Percentiles rank a stretch among this genome's conserved stretches.
Conservation (phyloP, 2,888 invertebrate species). For the Holacanthella duospinosa region DNA sequence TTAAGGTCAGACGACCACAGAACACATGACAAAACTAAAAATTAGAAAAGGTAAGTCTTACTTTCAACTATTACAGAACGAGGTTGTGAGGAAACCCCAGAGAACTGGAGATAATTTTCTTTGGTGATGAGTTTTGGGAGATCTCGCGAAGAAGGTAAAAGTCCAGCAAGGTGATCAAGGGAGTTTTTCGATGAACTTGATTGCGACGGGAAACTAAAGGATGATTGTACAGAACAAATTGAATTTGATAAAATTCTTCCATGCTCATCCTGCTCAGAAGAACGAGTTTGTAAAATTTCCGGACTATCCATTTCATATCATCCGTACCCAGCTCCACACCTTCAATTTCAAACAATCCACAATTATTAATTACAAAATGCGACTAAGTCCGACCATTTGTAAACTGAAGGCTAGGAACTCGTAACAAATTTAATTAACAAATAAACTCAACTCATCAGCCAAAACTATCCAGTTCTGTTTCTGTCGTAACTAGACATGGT, state of each 20-base stretch:
- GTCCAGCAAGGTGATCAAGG: neutral
- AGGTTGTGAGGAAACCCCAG: neutral
- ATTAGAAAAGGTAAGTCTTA: neutral
- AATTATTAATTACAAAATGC: neutral
- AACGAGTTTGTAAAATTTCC: neutral
- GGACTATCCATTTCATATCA: neutral
- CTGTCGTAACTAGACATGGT: no score
- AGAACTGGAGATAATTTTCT: neutral
- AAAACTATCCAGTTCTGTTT: no score
- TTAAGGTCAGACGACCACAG: no score
- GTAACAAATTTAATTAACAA: no score
- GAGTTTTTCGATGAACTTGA: neutral
- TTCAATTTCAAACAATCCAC: neutral
- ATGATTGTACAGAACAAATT: slow-evolving; percentile 1
- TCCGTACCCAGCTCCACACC: neutral
- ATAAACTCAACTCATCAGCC: no score
- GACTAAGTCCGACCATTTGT: neutral
- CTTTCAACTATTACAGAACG: neutral
- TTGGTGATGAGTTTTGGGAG: neutral
- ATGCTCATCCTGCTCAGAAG: neutral
- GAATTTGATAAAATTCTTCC: neutral
- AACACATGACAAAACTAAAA: neutral
- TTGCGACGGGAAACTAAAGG: neutral
- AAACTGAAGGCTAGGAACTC: neutral
- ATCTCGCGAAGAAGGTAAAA: neutral